Percentiles rank a stretch among this genome's conserved stretches.
Conservation (phyloP, 2,797 vertebrate species). For the Philypnodon macrostomus region DNA sequence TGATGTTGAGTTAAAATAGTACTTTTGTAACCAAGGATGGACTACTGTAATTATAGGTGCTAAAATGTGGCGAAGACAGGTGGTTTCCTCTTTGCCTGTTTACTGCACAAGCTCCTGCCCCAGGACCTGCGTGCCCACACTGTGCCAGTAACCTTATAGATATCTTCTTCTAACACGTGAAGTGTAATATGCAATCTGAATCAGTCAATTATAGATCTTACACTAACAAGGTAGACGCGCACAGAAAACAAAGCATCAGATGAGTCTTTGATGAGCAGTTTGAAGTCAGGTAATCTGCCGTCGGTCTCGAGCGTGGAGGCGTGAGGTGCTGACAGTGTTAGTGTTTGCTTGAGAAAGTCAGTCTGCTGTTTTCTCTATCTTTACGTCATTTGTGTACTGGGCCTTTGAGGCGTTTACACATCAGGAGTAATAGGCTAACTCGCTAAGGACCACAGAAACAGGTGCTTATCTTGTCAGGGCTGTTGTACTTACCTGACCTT, state of each 20-base stretch:
- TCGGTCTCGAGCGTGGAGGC: conserved; percentile 43
- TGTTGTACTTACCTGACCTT: conserved; percentile 85
- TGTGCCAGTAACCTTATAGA: conserved; percentile 55
- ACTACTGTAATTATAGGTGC: conserved; percentile 70
- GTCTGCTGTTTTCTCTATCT: conserved; percentile 56
- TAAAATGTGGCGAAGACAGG: conserved; percentile 62
- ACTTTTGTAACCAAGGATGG: conserved; percentile 60
- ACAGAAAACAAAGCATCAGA: conserved; percentile 53
- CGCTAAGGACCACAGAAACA: conserved; percentile 73
- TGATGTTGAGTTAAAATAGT: conserved; percentile 19
- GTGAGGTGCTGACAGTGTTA: conserved; percentile 62
- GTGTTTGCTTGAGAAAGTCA: conserved; percentile 46
- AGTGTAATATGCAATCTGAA: conserved; percentile 61
- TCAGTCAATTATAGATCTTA: conserved; percentile 63
- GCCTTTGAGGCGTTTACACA: conserved; percentile 69
- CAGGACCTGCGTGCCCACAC: conserved; percentile 39
- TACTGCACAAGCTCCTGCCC: conserved; percentile 65
- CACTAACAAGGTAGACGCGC: conserved; percentile 59
- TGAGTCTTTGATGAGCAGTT: conserved; percentile 50
- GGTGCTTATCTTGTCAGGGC: conserved; percentile 88
- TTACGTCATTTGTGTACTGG: conserved; percentile 63
- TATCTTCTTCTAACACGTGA: conserved; percentile 49
- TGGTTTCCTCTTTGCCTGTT: conserved; percentile 59
- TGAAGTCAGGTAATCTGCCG: conserved; percentile 55
- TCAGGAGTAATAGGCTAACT: conserved; percentile 66